A percentile compares a stretch with the other conserved stretches of the same genome.
phyloP scores from a whole-genome alignment of 2,113 vertebrate species.

The Salvelinus sp. region DNA sequence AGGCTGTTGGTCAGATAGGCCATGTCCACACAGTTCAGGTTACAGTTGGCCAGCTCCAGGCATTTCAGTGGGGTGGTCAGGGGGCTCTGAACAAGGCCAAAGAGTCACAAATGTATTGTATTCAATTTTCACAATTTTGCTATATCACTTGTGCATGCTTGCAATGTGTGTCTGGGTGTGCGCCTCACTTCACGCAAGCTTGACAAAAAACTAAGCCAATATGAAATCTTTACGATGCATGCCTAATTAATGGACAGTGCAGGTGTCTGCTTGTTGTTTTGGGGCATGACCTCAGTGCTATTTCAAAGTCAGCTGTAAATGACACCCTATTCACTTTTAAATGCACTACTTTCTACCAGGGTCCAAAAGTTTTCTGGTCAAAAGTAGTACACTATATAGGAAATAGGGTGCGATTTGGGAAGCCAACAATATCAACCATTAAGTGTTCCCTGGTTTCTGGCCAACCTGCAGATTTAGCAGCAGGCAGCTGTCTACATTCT shows the following conservation, averaged over 20 bases:
- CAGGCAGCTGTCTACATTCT: slow-evolving; percentile 16
- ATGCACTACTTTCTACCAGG: no score
- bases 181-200: no score
- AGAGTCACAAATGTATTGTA: not conserved
- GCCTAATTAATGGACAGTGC: not conserved
- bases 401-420: no score
- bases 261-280: not conserved
- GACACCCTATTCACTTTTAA: no score
- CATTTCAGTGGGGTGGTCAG: slow-evolving; percentile 82
- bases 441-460: slow-evolving; percentile 1
- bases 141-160: not conserved
- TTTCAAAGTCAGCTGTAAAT: slow-evolving; percentile 21
- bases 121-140: not conserved
- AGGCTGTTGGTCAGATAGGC: slow-evolving; percentile 86
- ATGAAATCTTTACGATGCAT: not conserved
- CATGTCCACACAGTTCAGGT: slow-evolving; percentile 84
- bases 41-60: slow-evolving; percentile 88
- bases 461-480: slow-evolving; percentile 8
- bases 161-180: not conserved
- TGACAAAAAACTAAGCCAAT: not conserved
- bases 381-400: no score
- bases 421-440: no score
- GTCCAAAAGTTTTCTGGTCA: no score
- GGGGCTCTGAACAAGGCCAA: slow-evolving; percentile 70
- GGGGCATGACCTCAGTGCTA: slow-evolving; percentile 6